These are phyloP conservation scores for Noctuana brunneofusca DNA, from an alignment of 2,888 invertebrate genomes.

Conservation along the genomic window DNA sequence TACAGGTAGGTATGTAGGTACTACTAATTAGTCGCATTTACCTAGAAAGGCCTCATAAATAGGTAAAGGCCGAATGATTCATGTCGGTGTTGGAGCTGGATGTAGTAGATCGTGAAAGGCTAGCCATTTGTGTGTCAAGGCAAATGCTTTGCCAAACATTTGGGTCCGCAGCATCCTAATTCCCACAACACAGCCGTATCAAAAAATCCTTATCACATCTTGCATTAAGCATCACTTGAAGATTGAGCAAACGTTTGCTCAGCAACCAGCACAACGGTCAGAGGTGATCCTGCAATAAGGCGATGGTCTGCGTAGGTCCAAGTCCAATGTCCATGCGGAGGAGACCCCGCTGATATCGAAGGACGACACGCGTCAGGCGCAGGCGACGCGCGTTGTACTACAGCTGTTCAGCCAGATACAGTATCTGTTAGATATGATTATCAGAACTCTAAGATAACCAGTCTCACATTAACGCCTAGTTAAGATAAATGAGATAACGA, in stretches of 20 bases:
- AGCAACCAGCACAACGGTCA: neutral
- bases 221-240: neutral
- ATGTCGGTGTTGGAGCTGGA: neutral
- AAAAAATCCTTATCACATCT: constrained; percentile 5
- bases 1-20: neutral
- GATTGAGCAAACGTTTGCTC: neutral
- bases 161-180: constrained; percentile 5
- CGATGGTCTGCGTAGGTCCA: no score
- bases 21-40: constrained; percentile 15
- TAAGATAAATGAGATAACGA: constrained; percentile 80
- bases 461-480: constrained; percentile 76
- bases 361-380: constrained; percentile 32
- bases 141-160: constrained; percentile 6
- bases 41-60: constrained; percentile 1
- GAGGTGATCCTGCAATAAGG: neutral
- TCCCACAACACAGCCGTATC: constrained; percentile 22
- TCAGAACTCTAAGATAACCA: constrained; percentile 75
- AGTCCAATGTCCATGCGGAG: neutral
- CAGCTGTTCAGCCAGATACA: constrained; percentile 64
- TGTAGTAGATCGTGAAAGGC: neutral
- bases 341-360: neutral
- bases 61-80: constrained; percentile 37
- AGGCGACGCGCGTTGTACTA: constrained; percentile 37
- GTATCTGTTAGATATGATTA: constrained; percentile 76
- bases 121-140: neutral